Base-by-base conservation (phyloP, 1,140 invertebrate genomes). In the Pristionchus pacificus region DNA sequence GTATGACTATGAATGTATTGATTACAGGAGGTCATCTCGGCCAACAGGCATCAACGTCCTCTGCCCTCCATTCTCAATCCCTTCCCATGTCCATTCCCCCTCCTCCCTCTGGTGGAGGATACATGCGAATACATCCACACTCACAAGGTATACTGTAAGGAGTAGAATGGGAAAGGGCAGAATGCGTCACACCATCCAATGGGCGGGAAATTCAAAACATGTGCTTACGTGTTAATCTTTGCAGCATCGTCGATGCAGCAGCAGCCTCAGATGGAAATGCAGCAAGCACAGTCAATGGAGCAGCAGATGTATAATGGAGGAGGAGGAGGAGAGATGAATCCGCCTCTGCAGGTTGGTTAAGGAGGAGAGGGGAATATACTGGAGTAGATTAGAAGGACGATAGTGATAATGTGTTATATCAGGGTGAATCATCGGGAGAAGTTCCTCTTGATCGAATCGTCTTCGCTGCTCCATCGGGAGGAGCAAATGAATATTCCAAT, bases 401-500 rank as follows among this genome's bases (percentile, higher is more conserved):
- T 58, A 31, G 30, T 58, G 29, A 13, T 60, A 31, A 31, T 59
- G 25, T 58, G 60, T 29, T 10, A 25, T 1, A 28, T 25, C 25
- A n/a, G 28, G 25, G 32, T 49, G 32, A 19, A 3, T 30, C 28
- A 3, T 32, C 49, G 33, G 27, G 55, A 59, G 58, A 25, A 55
- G 0, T 10, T 1, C 27, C 66, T 60, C 31, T 24, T 29, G 24
- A 55, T 31, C 25, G 55, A 68, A 31, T 68, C 57, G 58, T 68
- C 49, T 24, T 24, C 57, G 24, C 13, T 58, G 14, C 14, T 60
- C 19, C 66, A 58, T n/a, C 49, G 33, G 25, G 27, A n/a, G n/a
- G n/a, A n/a, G n/a, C 64, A 32, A 73, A 65, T 32, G 74, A 75
- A 24, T 38, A 49, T 0, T 68, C 64, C 65, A 75, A 75, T 68